Evolutionary conservation across 2,797 vertebrate species (phyloP), one percentile per base, ranked within the genome.

Genomic region (Toxotes lorentzi): DNA sequence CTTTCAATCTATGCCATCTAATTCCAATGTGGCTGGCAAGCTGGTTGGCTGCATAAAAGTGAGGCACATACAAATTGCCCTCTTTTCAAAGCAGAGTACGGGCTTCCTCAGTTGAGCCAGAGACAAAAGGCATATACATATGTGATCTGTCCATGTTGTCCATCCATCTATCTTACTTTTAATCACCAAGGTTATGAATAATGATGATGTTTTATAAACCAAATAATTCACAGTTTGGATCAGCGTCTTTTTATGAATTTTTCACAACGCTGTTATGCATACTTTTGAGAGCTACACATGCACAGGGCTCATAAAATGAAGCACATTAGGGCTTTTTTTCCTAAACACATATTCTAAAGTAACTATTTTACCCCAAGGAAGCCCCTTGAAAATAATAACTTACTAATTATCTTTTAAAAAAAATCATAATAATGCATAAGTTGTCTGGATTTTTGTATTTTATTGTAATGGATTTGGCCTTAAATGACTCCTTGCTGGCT

Each of bases 1-100:
- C 90, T 92, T 94, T 94, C 88, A 93, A 85, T 91, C 78, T 83
- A 65, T 81, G 85, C 87, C 89, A 86, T 92, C 80, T 79, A 76
- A 81, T 73, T 76, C 82, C 76, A 74, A 66, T 72, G 84, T 51
- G 80, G 66, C 70, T 70, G 83, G 75, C 78, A 79, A 85, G 81
- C 81, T 84, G 83, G 89, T 88, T 90, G 91, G 91, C 71, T 74
- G 68, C 14, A 32, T 77, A 61, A 74, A 93, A 92, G 84, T 88
- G 82, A 89, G 87, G 69, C 85, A 88, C 65, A 78, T 84, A 89
- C 78, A 91, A 88, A 89, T 79, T 85, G 79, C 73, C 86, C 77
- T 81, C 78, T 86, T 86, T 90, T 85, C 38, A 51, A 67, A 79
- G 66, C 23, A 38, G 63, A 54, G 43, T 64, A 38, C 5, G 2